Evolutionary conservation across 2,888 invertebrate species (phyloP), one percentile per base, ranked within the genome.

Genomic region (Listrodromus nycthemerus): DNA sequence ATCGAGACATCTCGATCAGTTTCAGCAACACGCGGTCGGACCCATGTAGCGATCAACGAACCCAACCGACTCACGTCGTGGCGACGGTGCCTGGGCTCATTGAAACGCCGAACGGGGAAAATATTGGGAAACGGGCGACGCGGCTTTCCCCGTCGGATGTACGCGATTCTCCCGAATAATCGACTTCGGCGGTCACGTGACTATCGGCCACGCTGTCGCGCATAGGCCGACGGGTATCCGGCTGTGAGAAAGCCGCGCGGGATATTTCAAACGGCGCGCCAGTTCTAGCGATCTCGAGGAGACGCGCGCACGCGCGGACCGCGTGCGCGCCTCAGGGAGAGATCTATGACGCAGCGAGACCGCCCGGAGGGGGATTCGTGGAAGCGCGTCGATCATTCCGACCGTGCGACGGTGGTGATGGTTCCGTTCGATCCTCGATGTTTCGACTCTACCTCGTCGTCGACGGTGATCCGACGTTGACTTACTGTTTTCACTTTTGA

Each of bases 1-100:
- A 91, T 95, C 95, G 91, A 96, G 96, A 94, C 96, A 96, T 90
- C 94, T 96, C 88, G 95, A 96, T 89, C 94, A 95, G 85, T 95
- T 95, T 91, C 95, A 95, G 90, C 94, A 92, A 58, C 93, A 93
- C 86, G 91, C 91, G 82, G 89, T 92, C 73, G 93, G 92, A 52
- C 92, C 92, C 76, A 93, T 93, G 92, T 93, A 93, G 93, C 92
- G 88, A 63, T 73, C 16, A 41, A 70, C 71, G 10, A 63, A 61
- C 41, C 30, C 70, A 27, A 58, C 80, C 41, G 58, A 21, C 8
- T 65, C 24, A 79, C 71, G 65, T 65, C 65, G 76, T 71, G 27
- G 61, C 71, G 73, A 77, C 52, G 63, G 70, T 65, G 37, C 24
- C 37, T n/a, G 30, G 33, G 33, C 41, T 69, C 16, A 6, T 58